phyloP scores from a whole-genome alignment of 2,113 vertebrate genomes.

The Odocoileus hemionus region DNA sequence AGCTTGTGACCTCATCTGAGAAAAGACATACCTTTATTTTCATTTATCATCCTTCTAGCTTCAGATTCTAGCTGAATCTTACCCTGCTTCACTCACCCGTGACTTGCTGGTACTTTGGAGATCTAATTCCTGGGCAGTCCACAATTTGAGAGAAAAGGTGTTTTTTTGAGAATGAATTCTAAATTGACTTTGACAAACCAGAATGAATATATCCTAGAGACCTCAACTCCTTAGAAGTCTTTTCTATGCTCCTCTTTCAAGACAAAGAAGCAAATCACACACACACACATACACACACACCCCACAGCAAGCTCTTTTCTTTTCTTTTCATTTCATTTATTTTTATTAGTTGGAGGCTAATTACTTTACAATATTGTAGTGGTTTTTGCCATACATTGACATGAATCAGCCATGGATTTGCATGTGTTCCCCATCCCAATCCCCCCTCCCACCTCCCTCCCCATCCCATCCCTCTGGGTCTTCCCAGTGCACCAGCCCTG shows the following conservation, averaged over 20 bases:
- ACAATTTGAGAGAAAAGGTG: background rate
- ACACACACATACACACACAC: background rate
- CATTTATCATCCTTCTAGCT: background rate
- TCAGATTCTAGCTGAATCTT: background rate
- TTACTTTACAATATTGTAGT: no score
- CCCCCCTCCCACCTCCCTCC: no score
- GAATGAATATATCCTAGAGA: background rate
- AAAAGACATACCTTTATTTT: background rate
- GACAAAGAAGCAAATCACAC: background rate
- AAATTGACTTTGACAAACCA: background rate
- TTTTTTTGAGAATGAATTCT: background rate
- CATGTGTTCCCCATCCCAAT: no score
- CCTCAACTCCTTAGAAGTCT: background rate
- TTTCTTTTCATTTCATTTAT: no score
- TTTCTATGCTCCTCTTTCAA: background rate
- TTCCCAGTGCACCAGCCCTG: no score
- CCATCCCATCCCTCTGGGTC: no score
- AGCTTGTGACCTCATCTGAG: background rate
- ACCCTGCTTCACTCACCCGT: background rate
- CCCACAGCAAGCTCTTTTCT: background rate
- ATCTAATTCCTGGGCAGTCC: background rate
- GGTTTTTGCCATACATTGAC: no score
- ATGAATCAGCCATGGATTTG: no score
- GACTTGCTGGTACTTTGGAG: background rate
- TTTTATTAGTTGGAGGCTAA: no score